phyloP scores from a whole-genome alignment of 2,797 vertebrate genomes.

The Smutsia gigantea region DNA sequence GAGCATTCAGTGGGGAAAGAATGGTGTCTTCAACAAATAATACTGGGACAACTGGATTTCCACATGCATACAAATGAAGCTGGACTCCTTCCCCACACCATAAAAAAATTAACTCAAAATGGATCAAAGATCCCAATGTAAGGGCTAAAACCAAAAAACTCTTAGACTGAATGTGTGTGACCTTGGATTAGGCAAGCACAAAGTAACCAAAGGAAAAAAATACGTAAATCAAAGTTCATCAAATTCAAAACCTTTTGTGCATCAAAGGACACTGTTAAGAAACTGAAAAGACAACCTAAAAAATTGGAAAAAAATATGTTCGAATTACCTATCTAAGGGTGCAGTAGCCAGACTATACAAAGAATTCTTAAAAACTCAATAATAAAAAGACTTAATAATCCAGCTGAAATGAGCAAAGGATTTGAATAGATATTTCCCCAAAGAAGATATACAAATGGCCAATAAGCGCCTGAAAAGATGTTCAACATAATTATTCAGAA shows the following conservation, averaged over 20 bases:
- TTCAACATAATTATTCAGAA: neutral
- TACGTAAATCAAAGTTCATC: neutral
- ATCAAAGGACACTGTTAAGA: slow-evolving; percentile 7
- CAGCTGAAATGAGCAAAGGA: slow-evolving; percentile 10
- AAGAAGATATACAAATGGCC: neutral
- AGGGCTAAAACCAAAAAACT: neutral
- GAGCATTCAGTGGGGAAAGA: neutral
- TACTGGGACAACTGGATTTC: neutral
- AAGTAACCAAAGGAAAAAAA: slow-evolving; percentile 17
- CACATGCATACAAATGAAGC: neutral
- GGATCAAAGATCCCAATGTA: neutral
- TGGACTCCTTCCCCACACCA: neutral
- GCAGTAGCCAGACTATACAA: neutral
- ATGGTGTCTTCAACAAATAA: neutral
- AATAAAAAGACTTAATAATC: neutral
- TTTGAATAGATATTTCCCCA: neutral
- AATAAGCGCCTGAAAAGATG: neutral
- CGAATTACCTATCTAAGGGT: neutral
- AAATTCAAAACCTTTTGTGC: neutral
- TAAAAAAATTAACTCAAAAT: slow-evolving; percentile 23
- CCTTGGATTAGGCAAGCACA: neutral
- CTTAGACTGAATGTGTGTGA: neutral
- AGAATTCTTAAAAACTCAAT: neutral
- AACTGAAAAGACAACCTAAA: slow-evolving; percentile 6
- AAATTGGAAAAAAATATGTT: neutral